Evolutionary conservation across 1,140 invertebrate genomes (phyloP).

Genomic region (Ectropis grisescens): DNA sequence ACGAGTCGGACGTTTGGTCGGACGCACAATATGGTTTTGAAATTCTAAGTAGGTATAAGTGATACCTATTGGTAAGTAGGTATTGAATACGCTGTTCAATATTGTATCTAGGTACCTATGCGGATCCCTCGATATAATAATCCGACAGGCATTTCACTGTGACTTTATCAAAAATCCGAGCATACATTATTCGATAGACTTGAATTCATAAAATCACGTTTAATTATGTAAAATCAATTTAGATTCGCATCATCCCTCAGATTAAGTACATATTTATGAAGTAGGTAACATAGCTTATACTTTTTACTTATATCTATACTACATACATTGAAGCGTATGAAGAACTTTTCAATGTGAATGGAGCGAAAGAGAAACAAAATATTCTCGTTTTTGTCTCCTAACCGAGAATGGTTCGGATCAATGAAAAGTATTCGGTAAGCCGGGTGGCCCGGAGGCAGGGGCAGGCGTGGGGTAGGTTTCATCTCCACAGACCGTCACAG

Average conservation of each 20-base stretch:
- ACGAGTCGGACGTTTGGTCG: no score
- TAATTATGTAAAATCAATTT: not conserved
- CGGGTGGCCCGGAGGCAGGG: slow-evolving; percentile 32
- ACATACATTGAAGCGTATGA: not conserved
- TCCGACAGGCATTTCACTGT: no score
- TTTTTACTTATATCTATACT: not conserved
- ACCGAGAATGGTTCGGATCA: slow-evolving; percentile 66
- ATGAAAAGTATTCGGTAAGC: slow-evolving; percentile 63
- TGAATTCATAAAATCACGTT: not conserved
- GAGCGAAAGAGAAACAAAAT: slow-evolving; percentile 23
- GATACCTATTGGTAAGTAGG: no score
- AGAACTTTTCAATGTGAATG: slow-evolving; percentile 3
- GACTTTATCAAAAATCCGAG: no score
- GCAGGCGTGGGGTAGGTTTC: no score
- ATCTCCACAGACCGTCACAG: slow-evolving; percentile 1
- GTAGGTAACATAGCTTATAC: not conserved
- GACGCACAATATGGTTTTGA: no score
- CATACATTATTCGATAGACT: not conserved
- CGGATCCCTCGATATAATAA: no score
- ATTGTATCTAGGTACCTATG: no score
- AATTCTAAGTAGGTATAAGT: no score
- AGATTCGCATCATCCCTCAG: not conserved
- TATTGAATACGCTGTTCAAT: no score
- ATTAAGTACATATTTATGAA: no score
- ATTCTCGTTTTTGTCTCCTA: slow-evolving; percentile 38